Percentiles rank a stretch among this genome's conserved stretches.
Conservation (phyloP, 1,140 invertebrate genomes). For the Zaprionus ghesquierei region DNA sequence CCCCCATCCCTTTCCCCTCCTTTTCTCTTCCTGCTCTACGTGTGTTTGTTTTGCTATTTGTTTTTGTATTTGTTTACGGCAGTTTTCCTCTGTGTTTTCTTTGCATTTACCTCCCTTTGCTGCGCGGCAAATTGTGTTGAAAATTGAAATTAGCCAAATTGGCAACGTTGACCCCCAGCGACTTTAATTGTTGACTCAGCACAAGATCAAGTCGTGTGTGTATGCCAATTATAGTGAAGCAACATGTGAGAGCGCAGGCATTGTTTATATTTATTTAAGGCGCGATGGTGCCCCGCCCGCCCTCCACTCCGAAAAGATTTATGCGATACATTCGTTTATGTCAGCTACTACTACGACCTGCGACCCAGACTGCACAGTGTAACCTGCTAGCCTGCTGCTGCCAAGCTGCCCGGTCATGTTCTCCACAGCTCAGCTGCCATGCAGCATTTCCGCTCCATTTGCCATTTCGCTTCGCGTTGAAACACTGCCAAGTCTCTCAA, state of each 20-base stretch:
- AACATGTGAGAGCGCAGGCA: slow-evolving; percentile 48
- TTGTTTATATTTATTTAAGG: slow-evolving; percentile 75
- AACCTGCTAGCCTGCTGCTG: not conserved
- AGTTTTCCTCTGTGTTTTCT: slow-evolving; percentile 11
- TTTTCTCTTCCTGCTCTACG: not conserved
- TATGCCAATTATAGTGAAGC: slow-evolving; percentile 57
- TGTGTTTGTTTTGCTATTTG: slow-evolving; percentile 2
- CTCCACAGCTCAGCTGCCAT: slow-evolving; percentile 13
- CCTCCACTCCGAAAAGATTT: slow-evolving; percentile 57
- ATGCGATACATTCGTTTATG: slow-evolving; percentile 75
- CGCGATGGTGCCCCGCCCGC: slow-evolving; percentile 43
- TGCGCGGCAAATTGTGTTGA: slow-evolving; percentile 51
- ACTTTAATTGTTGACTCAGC: slow-evolving; percentile 25
- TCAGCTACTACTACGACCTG: slow-evolving; percentile 16
- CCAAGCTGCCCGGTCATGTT: not conserved
- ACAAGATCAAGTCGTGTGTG: slow-evolving; percentile 29
- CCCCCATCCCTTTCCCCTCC: no score
- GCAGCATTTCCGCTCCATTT: slow-evolving; percentile 76
- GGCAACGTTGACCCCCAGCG: not conserved
- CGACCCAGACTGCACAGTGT: not conserved
- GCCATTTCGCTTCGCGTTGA: slow-evolving; percentile 55
- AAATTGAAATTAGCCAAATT: slow-evolving; percentile 72
- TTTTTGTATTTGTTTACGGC: slow-evolving; percentile 22
- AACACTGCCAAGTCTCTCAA: slow-evolving; percentile 56
- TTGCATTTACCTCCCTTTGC: slow-evolving; percentile 19